phyloP scores from a whole-genome alignment of 2,888 invertebrate genomes.

The Trichopria drosophilae region DNA sequence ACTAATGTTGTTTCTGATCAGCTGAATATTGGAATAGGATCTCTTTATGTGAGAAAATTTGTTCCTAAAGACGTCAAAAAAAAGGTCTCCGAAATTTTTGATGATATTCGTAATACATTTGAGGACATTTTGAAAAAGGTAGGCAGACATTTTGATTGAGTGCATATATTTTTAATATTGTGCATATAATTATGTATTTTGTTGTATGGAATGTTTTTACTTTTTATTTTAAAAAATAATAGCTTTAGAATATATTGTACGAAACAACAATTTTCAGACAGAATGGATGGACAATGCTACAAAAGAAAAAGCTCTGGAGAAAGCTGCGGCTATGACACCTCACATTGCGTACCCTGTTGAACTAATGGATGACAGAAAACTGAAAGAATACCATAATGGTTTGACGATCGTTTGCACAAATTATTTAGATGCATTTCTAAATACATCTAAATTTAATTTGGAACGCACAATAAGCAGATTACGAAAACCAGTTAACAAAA shows the following conservation, averaged over 20 bases:
- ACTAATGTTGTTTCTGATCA: slow-evolving; percentile 78
- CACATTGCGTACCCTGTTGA: slow-evolving; percentile 65
- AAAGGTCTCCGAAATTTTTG: no score
- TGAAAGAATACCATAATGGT: not conserved
- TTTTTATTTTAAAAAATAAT: no score
- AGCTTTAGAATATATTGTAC: no score
- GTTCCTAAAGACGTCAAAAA: no score
- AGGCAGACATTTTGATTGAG: no score
- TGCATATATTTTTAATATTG: no score
- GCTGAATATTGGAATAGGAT: slow-evolving; percentile 75
- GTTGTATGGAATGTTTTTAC: no score
- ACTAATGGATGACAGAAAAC: slow-evolving; percentile 55
- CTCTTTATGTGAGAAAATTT: slow-evolving; percentile 85
- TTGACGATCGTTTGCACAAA: not conserved
- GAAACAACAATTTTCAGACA: no score
- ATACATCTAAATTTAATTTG: slow-evolving; percentile 69
- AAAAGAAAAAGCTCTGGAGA: slow-evolving; percentile 72
- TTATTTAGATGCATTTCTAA: not conserved
- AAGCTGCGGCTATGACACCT: slow-evolving; percentile 79
- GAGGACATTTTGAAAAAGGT: no score
- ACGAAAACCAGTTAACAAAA: slow-evolving; percentile 69
- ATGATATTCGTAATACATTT: no score
- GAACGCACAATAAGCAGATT: slow-evolving; percentile 78
- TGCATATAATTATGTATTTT: no score
- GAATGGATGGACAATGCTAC: slow-evolving; percentile 93